Conservation (phyloP, 2,888 invertebrate genomes). For the Thymelicus sylvestris region DNA sequence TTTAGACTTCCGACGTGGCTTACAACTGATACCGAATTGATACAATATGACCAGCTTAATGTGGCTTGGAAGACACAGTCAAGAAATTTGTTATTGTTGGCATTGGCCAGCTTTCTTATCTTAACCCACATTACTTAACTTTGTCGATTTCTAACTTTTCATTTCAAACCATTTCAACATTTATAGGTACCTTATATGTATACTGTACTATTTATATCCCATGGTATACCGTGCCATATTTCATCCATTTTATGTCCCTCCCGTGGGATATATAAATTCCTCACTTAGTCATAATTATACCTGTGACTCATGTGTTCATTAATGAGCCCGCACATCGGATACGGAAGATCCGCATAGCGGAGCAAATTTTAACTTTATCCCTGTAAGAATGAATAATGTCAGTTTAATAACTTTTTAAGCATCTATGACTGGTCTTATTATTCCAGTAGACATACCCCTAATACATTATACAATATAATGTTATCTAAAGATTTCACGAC, state of each 20-base stretch:
- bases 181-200: too few species aligned
- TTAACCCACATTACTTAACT: too few species aligned
- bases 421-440: background rate
- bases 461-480: background rate
- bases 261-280: constrained; percentile 12
- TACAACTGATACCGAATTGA: too few species aligned
- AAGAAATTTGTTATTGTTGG: too few species aligned
- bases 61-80: too few species aligned
- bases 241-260: background rate
- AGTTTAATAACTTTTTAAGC: constrained; percentile 2
- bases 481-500: background rate
- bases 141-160: too few species aligned
- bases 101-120: too few species aligned
- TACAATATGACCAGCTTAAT: too few species aligned
- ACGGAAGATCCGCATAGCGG: constrained; percentile 18
- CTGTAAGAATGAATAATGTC: constrained; percentile 7
- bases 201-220: too few species aligned
- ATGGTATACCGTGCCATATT: background rate
- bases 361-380: constrained; percentile 14
- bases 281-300: constrained; percentile 23
- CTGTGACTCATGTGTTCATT: constrained; percentile 28
- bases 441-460: background rate
- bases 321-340: constrained; percentile 21
- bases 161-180: too few species aligned
- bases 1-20: too few species aligned